Evolutionary conservation across 2,888 invertebrate species (phyloP).

Genomic region (Euspilapteryx auroguttella): DNA sequence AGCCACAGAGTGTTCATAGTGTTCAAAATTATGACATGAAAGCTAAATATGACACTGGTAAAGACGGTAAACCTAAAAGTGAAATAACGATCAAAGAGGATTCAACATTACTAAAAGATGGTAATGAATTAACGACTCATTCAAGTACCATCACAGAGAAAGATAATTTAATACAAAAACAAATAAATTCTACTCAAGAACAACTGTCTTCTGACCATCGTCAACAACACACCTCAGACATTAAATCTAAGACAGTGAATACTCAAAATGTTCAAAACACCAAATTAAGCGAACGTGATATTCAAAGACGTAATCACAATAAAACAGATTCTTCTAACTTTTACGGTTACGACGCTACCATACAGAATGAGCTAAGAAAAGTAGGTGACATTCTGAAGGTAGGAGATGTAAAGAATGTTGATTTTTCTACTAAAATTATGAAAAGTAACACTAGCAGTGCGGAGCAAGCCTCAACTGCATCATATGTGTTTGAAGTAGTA

Average conservation of each 20-base stretch:
- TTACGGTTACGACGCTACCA: slow-evolving; percentile 45
- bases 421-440: slow-evolving; percentile 49
- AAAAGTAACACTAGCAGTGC: slow-evolving; percentile 61
- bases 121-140: slow-evolving; percentile 34
- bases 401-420: slow-evolving; percentile 29
- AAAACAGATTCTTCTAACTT: slow-evolving; percentile 47
- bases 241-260: background rate
- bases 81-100: slow-evolving; percentile 35
- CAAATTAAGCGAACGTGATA: slow-evolving; percentile 6
- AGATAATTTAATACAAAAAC: slow-evolving; percentile 34
- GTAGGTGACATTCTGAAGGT: slow-evolving; percentile 46
- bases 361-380: slow-evolving; percentile 41
- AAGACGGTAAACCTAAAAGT: slow-evolving; percentile 49
- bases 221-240: slow-evolving; percentile 1
- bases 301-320: slow-evolving; percentile 24
- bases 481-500: slow-evolving; percentile 65
- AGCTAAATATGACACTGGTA: slow-evolving; percentile 58
- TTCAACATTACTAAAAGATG: slow-evolving; percentile 42
- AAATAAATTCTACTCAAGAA: slow-evolving; percentile 26
- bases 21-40: slow-evolving; percentile 55
- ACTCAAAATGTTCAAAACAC: background rate
- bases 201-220: slow-evolving; percentile 6
- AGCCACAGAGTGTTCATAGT: slow-evolving; percentile 55
- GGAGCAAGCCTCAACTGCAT: slow-evolving; percentile 64
- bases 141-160: slow-evolving; percentile 37